Evolutionary conservation across 2,797 vertebrate species (phyloP).

Genomic region (Sphenopsis melanotis): DNA sequence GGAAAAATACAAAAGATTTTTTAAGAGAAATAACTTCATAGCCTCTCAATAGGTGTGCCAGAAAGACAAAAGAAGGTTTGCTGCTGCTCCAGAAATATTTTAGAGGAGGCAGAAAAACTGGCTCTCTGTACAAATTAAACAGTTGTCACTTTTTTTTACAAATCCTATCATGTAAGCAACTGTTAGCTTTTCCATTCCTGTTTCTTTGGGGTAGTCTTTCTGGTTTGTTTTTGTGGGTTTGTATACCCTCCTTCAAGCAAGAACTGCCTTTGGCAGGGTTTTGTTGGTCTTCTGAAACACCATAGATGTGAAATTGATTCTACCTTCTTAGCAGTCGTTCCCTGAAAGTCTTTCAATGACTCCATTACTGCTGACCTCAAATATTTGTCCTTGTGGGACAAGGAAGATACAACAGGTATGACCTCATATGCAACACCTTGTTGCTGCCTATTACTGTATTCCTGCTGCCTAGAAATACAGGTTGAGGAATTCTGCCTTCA

Average conservation of each 20-base stretch:
- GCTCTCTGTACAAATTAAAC: background rate
- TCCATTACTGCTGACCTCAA: background rate
- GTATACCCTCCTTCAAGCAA: background rate
- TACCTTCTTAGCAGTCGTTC: background rate
- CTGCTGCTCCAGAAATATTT: background rate
- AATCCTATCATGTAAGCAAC: background rate
- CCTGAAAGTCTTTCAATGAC: background rate
- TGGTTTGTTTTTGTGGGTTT: background rate
- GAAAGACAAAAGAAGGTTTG: background rate
- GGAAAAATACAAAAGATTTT: background rate
- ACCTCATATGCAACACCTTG: background rate
- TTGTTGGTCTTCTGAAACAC: background rate
- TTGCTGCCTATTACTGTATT: background rate
- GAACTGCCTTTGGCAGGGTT: background rate
- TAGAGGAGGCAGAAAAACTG: background rate
- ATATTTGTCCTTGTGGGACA: background rate
- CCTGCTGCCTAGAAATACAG: background rate
- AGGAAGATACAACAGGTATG: background rate
- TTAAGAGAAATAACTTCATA: background rate
- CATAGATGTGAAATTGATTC: background rate
- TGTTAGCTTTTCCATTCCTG: background rate
- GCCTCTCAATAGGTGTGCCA: background rate
- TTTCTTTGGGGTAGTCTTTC: background rate
- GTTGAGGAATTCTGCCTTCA: background rate
- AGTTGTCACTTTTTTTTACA: background rate